These are phyloP conservation scores for Epinotia ramella DNA, from an alignment of 2,888 invertebrate genomes.

Conservation along the genomic window DNA sequence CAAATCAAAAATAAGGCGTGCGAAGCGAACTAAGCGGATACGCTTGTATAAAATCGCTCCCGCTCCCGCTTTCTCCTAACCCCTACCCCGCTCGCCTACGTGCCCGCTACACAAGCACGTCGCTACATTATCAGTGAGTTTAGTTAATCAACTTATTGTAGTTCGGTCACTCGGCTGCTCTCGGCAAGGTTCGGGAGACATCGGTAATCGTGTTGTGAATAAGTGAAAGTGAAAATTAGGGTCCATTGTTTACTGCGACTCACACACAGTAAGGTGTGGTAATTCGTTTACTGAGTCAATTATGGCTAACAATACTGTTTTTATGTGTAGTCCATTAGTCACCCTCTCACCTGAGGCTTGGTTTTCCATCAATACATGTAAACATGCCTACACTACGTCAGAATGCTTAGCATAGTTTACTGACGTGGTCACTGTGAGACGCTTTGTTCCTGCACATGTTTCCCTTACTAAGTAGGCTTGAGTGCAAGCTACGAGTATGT, in stretches of 20 bases:
- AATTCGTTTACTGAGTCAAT: background rate
- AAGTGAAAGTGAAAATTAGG: constrained; percentile 21
- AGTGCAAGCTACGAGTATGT: too few species aligned
- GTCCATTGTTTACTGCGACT: constrained; percentile 13
- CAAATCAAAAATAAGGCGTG: too few species aligned
- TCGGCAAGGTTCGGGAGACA: constrained; percentile 9
- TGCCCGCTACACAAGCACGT: constrained; percentile 53
- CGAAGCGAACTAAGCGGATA: background rate
- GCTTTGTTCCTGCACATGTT: too few species aligned
- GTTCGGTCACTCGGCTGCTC: constrained; percentile 47
- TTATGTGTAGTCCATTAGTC: too few species aligned
- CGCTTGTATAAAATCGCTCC: background rate
- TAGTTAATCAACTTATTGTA: constrained; percentile 56
- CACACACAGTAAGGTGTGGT: background rate
- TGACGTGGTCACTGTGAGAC: too few species aligned
- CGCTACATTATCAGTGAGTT: constrained; percentile 56
- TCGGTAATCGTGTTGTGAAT: constrained; percentile 18
- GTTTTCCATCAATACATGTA: too few species aligned
- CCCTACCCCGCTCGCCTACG: constrained; percentile 43
- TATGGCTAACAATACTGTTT: too few species aligned
- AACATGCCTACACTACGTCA: too few species aligned
- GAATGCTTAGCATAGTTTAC: too few species aligned
- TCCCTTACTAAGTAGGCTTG: too few species aligned
- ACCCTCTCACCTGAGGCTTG: too few species aligned
- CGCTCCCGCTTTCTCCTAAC: constrained; percentile 25